These are phyloP conservation scores for Petrosia ficiformis DNA, from an alignment of 37 sponge, comb jelly and placozoan genomes.

Conservation along the genomic window DNA sequence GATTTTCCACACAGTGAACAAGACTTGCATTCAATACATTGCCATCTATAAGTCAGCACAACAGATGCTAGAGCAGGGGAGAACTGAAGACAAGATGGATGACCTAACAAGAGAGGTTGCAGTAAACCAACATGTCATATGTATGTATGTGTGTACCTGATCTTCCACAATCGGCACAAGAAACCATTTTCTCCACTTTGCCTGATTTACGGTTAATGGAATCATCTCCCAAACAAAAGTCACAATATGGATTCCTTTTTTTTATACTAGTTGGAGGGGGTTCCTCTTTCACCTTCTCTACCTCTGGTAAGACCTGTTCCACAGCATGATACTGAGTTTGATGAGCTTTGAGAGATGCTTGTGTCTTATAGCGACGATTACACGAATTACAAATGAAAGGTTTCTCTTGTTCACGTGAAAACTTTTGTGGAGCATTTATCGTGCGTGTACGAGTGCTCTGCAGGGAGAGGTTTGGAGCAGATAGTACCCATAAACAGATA, in stretches of 20 bases:
- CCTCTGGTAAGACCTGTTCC: slow-evolving; percentile 1
- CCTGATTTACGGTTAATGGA: slow-evolving; percentile 51
- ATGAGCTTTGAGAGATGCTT: slow-evolving; percentile 76
- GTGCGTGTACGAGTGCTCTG: not conserved
- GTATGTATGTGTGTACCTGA: slow-evolving; percentile 46
- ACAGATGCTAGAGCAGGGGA: slow-evolving; percentile 65
- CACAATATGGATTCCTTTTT: slow-evolving; percentile 76
- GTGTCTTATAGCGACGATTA: slow-evolving; percentile 71
- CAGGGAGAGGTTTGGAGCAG: too few species aligned
- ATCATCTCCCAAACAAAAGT: slow-evolving; percentile 86
- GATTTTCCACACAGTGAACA: slow-evolving; percentile 93
- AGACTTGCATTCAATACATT: slow-evolving; percentile 99
- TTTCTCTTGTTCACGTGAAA: slow-evolving; percentile 33
- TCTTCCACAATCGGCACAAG: slow-evolving; percentile 88
- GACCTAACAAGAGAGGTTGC: slow-evolving; percentile 39
- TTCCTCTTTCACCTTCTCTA: not conserved
- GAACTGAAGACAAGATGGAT: slow-evolving; percentile 94
- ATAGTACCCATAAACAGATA: too few species aligned
- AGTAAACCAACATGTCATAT: not conserved
- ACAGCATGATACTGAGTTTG: slow-evolving; percentile 67
- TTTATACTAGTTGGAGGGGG: not conserved
- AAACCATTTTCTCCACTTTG: slow-evolving; percentile 78
- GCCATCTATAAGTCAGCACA: slow-evolving; percentile 94
- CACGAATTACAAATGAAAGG: slow-evolving; percentile 60
- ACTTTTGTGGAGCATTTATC: not conserved